These are phyloP conservation scores for Brachirus orientalis DNA, from an alignment of 2,113 vertebrate species.

Conservation along the genomic window DNA sequence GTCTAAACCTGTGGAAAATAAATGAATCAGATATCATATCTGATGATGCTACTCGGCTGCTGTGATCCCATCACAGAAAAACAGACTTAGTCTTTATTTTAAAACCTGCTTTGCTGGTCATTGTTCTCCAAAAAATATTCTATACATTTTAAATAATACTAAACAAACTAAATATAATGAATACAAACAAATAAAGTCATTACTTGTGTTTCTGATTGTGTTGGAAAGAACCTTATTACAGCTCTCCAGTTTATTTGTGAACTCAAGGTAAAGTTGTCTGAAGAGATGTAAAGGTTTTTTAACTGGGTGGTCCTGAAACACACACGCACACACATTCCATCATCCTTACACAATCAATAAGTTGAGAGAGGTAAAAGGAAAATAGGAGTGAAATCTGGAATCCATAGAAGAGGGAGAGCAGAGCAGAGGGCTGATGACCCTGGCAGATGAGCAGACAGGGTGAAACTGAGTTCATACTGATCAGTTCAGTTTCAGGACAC, in stretches of 20 bases:
- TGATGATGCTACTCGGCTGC: too few species aligned
- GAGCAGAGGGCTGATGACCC: conserved; percentile 52
- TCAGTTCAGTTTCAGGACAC: conserved; percentile 63
- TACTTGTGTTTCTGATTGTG: not conserved
- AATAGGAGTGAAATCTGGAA: conserved; percentile 56
- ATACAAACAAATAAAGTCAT: too few species aligned
- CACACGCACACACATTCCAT: conserved; percentile 11
- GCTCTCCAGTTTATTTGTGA: not conserved
- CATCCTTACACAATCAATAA: conserved; percentile 51
- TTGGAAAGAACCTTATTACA: too few species aligned
- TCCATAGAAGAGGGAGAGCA: conserved; percentile 51
- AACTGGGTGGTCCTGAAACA: conserved; percentile 30
- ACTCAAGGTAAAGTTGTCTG: not conserved
- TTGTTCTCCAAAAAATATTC: too few species aligned
- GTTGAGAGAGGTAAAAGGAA: conserved; percentile 26
- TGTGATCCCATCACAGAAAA: too few species aligned
- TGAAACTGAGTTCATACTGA: conserved; percentile 67
- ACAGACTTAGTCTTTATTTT: too few species aligned
- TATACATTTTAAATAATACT: too few species aligned
- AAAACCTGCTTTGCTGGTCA: too few species aligned
- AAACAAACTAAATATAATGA: too few species aligned
- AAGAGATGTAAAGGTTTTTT: not conserved
- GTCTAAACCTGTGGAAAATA: too few species aligned
- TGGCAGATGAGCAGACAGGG: conserved; percentile 67
- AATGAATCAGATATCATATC: too few species aligned